A percentile compares a stretch with the other conserved stretches of the same genome.
phyloP scores from a whole-genome alignment of 2,797 vertebrate species.

The Australoheros facetus region DNA sequence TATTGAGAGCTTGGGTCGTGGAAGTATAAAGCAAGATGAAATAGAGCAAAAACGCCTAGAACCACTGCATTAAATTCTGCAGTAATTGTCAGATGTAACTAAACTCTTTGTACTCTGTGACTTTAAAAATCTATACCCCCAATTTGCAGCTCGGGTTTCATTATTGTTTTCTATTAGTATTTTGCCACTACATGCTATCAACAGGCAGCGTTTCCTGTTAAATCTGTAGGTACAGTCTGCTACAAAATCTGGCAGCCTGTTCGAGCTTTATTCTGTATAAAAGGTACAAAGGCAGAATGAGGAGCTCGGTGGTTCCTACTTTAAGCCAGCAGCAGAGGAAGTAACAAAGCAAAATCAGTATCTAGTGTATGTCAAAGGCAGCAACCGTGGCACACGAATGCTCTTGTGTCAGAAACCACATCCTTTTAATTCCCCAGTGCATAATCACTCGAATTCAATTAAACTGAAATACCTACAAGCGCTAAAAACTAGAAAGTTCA shows the following conservation, averaged over 20 bases:
- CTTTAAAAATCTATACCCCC: background rate
- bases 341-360: no score
- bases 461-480: background rate
- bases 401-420: background rate
- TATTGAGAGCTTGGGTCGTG: background rate
- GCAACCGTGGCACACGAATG: no score
- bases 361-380: no score
- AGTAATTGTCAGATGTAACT: background rate
- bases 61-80: background rate
- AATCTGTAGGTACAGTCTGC: background rate
- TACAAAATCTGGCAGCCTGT: background rate
- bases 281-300: no score
- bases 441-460: background rate
- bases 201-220: background rate
- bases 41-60: background rate
- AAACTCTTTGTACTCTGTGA: background rate
- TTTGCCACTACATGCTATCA: background rate
- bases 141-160: background rate
- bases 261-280: no score
- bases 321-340: no score
- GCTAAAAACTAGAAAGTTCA: background rate
- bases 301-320: no score
- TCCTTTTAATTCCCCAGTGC: background rate
- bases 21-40: constrained; percentile 2
- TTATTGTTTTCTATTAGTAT: no score